Base-by-base conservation (phyloP, 2,888 invertebrate genomes). In the Standfussiana lucernea region DNA sequence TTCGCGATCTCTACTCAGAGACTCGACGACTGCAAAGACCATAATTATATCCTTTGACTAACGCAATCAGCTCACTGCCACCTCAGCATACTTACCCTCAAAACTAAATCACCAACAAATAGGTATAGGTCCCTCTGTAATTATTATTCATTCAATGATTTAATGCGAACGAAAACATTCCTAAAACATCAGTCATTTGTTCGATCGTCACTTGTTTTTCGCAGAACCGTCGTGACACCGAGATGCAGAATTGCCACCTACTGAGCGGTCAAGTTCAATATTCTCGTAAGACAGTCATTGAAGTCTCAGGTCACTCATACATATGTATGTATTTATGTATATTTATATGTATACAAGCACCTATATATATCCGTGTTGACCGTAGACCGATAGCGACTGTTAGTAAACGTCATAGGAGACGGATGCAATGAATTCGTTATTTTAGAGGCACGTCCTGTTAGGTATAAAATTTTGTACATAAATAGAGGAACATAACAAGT, bases 351-450 rank as follows among this genome's bases (percentile, higher is more conserved):
- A 53, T 45, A 45, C 1, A 6, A 6, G 18, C 18, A 45, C 6
- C 1, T 13, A 42, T 5, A 45, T 37, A 37, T 45, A 35, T 45
- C 70, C 59, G 62, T 53, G 64, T 64, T 68, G 68, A 56, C 77
- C 61, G 32, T 24, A 69, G 68, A 42, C 35, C 35, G 40, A 24
- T 56, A 35, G 69, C 53, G 28, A 70, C 40, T 79, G 47, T 79
- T 64, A 28, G 56, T 53, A 2, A 71, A 84, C 66, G 72, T 72
- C 62, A 82, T 56, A 42, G 37, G 28, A 61, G 79, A 78, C 84
- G 86, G 67, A 86, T 83, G 83, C 75, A 64, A 11, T 42, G 66
- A 74, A 72, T 85, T 82, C 78, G 65, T 85, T 72, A 86, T 35
- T 65, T 74, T 61, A 71, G 50, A 71, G 15, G 18, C 42, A 42